A percentile compares a stretch with the other conserved stretches of the same genome.
phyloP scores from a whole-genome alignment of 2,888 invertebrate species.

The Drosophila barbarae region DNA sequence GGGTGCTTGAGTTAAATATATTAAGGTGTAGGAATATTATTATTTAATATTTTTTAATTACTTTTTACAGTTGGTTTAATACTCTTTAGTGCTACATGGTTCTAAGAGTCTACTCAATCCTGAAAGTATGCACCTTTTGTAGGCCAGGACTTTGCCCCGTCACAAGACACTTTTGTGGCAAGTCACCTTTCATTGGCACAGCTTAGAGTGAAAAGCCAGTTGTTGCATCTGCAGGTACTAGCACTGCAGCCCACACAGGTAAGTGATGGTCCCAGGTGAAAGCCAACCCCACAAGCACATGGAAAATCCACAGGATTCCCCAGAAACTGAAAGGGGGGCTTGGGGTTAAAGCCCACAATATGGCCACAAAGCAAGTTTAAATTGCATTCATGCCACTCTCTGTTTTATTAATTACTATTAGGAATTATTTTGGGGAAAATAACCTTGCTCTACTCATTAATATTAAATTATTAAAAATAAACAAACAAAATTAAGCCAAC shows the following conservation, averaged over 20 bases:
- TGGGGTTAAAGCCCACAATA: constrained; percentile 5
- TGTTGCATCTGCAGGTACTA: constrained; percentile 9
- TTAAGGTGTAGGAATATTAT: neutral
- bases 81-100: too few species aligned
- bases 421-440: neutral
- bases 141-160: neutral
- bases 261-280: constrained; percentile 6
- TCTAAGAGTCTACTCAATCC: constrained; percentile 18
- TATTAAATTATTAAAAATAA: neutral
- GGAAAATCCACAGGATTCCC: constrained; percentile 5
- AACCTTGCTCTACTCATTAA: neutral
- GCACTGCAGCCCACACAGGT: constrained; percentile 20
- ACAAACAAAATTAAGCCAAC: too few species aligned
- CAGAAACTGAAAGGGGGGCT: constrained; percentile 2
- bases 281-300: constrained; percentile 13
- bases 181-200: constrained; percentile 52
- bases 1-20: constrained; percentile 1
- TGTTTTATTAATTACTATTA: constrained; percentile 1
- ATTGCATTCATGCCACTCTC: neutral
- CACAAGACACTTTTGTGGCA: constrained; percentile 23
- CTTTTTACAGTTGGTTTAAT: neutral
- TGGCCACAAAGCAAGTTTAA: constrained; percentile 20
- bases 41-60: neutral
- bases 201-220: constrained; percentile 25
- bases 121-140: constrained; percentile 52